Percentiles rank a stretch among this genome's conserved stretches.
Evolutionary conservation across 2,113 vertebrate species (phyloP).

Genomic region (Meles meles): DNA sequence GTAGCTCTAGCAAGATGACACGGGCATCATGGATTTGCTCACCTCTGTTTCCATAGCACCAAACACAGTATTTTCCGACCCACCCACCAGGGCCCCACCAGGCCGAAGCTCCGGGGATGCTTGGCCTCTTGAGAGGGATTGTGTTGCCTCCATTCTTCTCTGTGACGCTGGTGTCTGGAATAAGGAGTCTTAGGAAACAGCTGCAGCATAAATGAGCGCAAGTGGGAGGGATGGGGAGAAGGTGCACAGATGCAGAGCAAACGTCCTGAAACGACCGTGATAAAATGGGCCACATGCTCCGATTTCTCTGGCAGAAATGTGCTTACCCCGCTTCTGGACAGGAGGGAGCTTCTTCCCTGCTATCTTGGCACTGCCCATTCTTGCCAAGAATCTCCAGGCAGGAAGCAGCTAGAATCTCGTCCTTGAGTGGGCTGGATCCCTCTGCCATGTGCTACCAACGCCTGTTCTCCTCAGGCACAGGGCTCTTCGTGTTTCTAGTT

Average conservation of each 20-base stretch:
- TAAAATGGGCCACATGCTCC: not conserved
- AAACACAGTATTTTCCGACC: not conserved
- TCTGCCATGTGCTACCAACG: not conserved
- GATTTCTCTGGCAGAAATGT: not conserved
- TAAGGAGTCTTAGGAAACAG: not conserved
- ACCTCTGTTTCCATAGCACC: not conserved
- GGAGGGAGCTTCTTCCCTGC: not conserved
- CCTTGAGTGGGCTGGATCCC: not conserved
- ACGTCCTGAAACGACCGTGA: not conserved
- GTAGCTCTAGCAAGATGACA: too few species aligned
- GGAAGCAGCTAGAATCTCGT: not conserved
- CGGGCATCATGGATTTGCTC: not conserved
- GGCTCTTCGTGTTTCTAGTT: not conserved
- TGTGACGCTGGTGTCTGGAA: not conserved
- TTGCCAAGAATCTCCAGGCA: not conserved
- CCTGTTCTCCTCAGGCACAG: not conserved
- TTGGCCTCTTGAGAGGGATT: not conserved
- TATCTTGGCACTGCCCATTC: not conserved
- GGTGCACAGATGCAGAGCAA: not conserved
- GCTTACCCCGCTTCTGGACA: not conserved
- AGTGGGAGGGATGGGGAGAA: not conserved
- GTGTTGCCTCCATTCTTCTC: not conserved
- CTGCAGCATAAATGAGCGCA: not conserved
- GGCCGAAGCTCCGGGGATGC: not conserved
- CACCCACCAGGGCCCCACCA: accelerated